Conservation (phyloP, 2,797 vertebrate genomes). For the Peromyscus melanophrys region DNA sequence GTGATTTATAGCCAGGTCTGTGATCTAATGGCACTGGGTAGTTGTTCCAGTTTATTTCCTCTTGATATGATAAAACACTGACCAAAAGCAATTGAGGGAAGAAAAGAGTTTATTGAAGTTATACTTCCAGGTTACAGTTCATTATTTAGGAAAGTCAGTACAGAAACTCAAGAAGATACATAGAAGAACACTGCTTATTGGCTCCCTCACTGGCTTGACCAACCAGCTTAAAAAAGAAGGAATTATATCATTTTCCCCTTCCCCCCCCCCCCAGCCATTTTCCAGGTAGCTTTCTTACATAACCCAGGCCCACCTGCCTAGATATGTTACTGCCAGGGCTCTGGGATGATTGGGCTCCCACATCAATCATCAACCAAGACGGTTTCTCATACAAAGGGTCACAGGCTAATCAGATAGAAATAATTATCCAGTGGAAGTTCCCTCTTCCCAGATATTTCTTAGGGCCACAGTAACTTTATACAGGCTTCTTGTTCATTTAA, state of each 20-base stretch:
- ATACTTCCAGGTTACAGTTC: neutral
- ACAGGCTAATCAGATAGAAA: neutral
- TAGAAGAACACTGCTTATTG: neutral
- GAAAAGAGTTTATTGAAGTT: neutral
- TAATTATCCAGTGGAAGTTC: neutral
- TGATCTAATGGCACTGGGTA: neutral
- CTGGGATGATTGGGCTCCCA: neutral
- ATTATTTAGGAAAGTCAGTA: neutral
- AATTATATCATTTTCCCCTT: neutral
- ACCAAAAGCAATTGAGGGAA: neutral
- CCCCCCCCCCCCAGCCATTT: neutral
- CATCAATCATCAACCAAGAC: neutral
- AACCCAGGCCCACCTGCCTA: neutral
- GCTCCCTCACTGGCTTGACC: too few species aligned
- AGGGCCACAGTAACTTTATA: neutral
- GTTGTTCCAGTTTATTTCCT: neutral
- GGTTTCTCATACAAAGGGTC: neutral
- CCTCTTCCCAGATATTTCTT: neutral
- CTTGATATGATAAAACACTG: neutral
- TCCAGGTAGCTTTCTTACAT: neutral
- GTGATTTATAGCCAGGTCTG: conserved; percentile 8
- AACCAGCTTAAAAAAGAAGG: neutral
- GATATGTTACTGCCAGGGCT: neutral
- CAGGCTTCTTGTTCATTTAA: neutral
- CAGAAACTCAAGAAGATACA: neutral